Base-by-base conservation (phyloP, 64 coral and sea anemone genomes). In the Pocillopora verrucosa region DNA sequence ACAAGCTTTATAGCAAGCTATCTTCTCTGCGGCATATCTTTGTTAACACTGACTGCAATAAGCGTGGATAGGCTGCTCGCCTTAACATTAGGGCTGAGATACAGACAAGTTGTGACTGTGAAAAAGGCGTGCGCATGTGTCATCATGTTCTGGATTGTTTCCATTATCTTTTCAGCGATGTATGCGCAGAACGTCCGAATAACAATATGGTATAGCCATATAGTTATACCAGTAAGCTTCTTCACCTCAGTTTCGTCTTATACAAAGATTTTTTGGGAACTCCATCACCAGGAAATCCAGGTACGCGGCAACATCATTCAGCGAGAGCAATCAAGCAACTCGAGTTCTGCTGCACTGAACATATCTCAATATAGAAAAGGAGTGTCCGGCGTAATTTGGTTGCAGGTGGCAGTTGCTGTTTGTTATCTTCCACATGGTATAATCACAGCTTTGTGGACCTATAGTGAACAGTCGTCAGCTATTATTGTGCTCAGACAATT, bases 61-160 rank as follows among this genome's bases (percentile, higher is more conserved):
- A 80, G 78, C 78, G 78, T 80, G 57, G 78, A 80, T 19, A 58
- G 78, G 16, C 78, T 80, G 2, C 58, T 80, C 58, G 78, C 78
- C 22, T 13, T 80, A 45, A 19, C 37, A 15, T 20, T 77, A 45
- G 75, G 75, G 16, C 36, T 77, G 36, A 77, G 9, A 35, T 77
- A 80, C 78, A 25, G 57, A 61, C 78, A 80, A 13, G 78, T 61
- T 61, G 78, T 80, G 30, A 80, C 78, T 34, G 17, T 15, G 57
- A 80, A 58, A 6, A 9, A 57, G 14, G 61, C 58, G 58, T 61
- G 10, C 25, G 16, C 34, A 26, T 0, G 13, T 20, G 20, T 80
- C 3, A 61, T 22, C 30, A 3, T 12, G 5, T 30, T 80, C 34
- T 61, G 58, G 56, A 58, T 15, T 2, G 34, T 61, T 20, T 80